These are phyloP conservation scores for Wasmannia auropunctata DNA, from an alignment of 1,140 invertebrate genomes.

Conservation along the genomic window DNA sequence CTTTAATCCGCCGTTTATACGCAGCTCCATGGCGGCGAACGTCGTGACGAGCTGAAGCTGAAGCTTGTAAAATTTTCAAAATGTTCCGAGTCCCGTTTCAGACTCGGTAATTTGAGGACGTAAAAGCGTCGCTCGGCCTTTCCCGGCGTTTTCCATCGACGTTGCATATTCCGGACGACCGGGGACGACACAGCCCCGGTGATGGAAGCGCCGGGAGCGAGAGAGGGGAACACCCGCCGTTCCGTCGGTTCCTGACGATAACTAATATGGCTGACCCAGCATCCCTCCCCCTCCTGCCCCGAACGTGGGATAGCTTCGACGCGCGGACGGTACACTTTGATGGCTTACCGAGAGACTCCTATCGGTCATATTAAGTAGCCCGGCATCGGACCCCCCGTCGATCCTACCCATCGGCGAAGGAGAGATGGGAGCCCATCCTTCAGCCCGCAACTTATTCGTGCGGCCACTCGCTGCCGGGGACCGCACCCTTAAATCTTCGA, in stretches of 20 bases:
- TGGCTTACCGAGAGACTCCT: slow-evolving; percentile 71
- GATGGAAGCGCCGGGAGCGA: background rate
- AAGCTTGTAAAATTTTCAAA: slow-evolving; percentile 39
- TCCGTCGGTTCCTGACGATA: slow-evolving; percentile 67
- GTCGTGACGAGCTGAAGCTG: background rate
- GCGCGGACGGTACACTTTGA: slow-evolving; percentile 73
- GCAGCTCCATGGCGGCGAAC: background rate
- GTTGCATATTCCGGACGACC: slow-evolving; percentile 48
- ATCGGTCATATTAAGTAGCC: slow-evolving; percentile 78
- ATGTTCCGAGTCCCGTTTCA: slow-evolving; percentile 12
- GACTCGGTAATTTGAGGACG: slow-evolving; percentile 53
- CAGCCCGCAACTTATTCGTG: slow-evolving; percentile 61
- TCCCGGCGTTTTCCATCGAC: slow-evolving; percentile 27
- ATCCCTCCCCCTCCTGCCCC: no score
- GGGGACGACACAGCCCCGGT: background rate
- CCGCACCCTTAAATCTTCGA: slow-evolving; percentile 68
- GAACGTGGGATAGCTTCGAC: background rate
- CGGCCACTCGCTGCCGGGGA: slow-evolving; percentile 56
- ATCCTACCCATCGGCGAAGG: slow-evolving; percentile 23
- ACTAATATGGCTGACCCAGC: slow-evolving; percentile 74
- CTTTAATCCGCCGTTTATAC: slow-evolving; percentile 16
- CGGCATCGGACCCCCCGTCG: slow-evolving; percentile 64
- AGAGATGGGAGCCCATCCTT: slow-evolving; percentile 62
- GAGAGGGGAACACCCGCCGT: slow-evolving; percentile 13
- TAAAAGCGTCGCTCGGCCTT: slow-evolving; percentile 58